These are phyloP conservation scores for Mesochorus sp. DNA, from an alignment of 2,888 invertebrate genomes.

Conservation along the genomic window DNA sequence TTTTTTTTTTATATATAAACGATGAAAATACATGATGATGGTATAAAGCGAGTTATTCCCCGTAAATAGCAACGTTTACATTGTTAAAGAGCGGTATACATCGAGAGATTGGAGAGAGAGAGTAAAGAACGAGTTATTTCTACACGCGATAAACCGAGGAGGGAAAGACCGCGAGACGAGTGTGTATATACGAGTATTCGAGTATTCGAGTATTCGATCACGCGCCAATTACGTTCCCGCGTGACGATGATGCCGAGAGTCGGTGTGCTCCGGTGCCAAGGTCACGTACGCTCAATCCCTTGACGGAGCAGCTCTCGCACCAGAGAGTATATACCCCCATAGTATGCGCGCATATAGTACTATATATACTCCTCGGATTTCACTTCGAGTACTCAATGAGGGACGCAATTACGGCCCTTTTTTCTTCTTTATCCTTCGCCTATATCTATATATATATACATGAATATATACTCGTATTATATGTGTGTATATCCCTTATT, in stretches of 20 bases:
- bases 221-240: conserved; percentile 49
- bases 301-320: too few relatives aligned
- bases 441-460: neutral
- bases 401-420: conserved; percentile 51
- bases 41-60: too few relatives aligned
- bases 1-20: too few relatives aligned
- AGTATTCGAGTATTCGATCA: conserved; percentile 51
- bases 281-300: conserved; percentile 48
- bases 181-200: conserved; percentile 36
- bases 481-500: neutral
- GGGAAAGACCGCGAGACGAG: conserved; percentile 38
- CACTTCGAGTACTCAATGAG: conserved; percentile 40
- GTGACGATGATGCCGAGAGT: conserved; percentile 45
- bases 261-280: conserved; percentile 54
- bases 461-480: neutral
- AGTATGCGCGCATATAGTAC: neutral
- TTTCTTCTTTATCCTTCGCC: conserved; percentile 2
- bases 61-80: too few relatives aligned
- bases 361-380: conserved; percentile 12
- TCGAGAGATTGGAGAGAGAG: too few relatives aligned
- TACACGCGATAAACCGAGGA: neutral
- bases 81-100: too few relatives aligned
- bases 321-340: neutral
- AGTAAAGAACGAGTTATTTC: too few relatives aligned
- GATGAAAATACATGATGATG: too few relatives aligned